These are phyloP conservation scores for Mya arenaria DNA, from an alignment of 1,140 invertebrate species.

Conservation along the genomic window DNA sequence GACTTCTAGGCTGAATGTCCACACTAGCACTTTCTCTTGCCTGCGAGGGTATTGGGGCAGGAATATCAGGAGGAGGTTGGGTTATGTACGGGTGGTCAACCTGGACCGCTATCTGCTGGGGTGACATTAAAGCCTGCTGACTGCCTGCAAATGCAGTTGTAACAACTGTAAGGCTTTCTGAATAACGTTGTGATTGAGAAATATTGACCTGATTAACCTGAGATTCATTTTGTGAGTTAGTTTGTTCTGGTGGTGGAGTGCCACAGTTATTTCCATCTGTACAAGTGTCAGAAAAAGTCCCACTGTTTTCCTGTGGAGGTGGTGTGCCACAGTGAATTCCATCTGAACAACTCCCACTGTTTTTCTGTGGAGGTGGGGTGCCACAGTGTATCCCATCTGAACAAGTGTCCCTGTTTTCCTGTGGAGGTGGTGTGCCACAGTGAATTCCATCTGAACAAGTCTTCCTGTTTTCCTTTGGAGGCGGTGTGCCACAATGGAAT, in stretches of 20 bases:
- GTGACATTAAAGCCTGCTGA: not conserved
- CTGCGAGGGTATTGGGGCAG: not conserved
- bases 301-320: constrained; percentile 45
- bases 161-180: not conserved
- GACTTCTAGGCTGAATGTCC: not conserved
- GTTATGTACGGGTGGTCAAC: constrained; percentile 46
- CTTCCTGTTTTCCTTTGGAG: constrained; percentile 32
- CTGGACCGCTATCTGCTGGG: constrained; percentile 32
- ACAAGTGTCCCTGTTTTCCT: too few species aligned
- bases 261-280: constrained; percentile 64
- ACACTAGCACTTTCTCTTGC: not conserved
- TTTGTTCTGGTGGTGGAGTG: constrained; percentile 30
- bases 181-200: too few species aligned
- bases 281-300: constrained; percentile 49
- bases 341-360: constrained; percentile 51
- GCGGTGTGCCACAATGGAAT: constrained; percentile 43
- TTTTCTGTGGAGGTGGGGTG: too few species aligned
- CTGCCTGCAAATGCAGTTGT: not conserved
- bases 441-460: constrained; percentile 47
- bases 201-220: too few species aligned
- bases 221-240: too few species aligned
- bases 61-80: not conserved
- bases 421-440: constrained; percentile 50
- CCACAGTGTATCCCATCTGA: too few species aligned
- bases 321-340: constrained; percentile 55